Conservation (phyloP, 2,888 invertebrate genomes). For the Drosophila peninsularis region DNA sequence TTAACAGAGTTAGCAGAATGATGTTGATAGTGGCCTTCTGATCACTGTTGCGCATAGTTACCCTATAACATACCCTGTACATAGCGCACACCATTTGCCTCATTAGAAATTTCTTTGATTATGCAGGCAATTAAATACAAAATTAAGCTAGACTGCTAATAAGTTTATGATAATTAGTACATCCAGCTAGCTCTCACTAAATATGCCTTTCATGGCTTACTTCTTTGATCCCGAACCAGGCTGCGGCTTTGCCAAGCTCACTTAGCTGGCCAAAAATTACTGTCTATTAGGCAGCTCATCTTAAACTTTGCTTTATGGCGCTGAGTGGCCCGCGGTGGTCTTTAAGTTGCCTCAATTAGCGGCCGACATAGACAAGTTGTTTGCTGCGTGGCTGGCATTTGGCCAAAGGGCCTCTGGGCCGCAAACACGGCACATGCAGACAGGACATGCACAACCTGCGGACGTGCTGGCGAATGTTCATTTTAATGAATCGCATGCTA, state of each 20-base stretch:
- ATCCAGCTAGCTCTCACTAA: background rate
- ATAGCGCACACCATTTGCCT: background rate
- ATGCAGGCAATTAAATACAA: background rate
- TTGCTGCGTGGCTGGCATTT: slow-evolving; percentile 16
- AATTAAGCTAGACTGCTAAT: background rate
- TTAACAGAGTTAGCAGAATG: too few species aligned
- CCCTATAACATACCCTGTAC: background rate
- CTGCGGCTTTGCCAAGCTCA: slow-evolving; percentile 4
- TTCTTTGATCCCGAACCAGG: background rate
- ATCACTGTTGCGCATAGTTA: too few species aligned
- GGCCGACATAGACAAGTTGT: slow-evolving; percentile 46
- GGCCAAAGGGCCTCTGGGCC: slow-evolving; percentile 21
- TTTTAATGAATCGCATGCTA: slow-evolving; percentile 70
- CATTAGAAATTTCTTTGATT: background rate
- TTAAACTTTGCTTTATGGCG: slow-evolving; percentile 23
- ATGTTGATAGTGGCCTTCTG: too few species aligned
- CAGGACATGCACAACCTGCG: slow-evolving; percentile 34
- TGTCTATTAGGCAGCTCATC: slow-evolving; percentile 20
- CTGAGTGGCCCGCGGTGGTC: slow-evolving; percentile 21
- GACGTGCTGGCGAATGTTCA: slow-evolving; percentile 55
- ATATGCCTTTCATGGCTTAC: background rate
- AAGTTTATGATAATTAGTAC: slow-evolving; percentile 1
- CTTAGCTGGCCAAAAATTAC: slow-evolving; percentile 10
- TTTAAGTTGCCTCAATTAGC: slow-evolving; percentile 73
- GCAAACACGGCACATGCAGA: slow-evolving; percentile 14